Evolutionary conservation across 2,113 vertebrate genomes (phyloP).

Genomic region (Pyrgilauda ruficollis): DNA sequence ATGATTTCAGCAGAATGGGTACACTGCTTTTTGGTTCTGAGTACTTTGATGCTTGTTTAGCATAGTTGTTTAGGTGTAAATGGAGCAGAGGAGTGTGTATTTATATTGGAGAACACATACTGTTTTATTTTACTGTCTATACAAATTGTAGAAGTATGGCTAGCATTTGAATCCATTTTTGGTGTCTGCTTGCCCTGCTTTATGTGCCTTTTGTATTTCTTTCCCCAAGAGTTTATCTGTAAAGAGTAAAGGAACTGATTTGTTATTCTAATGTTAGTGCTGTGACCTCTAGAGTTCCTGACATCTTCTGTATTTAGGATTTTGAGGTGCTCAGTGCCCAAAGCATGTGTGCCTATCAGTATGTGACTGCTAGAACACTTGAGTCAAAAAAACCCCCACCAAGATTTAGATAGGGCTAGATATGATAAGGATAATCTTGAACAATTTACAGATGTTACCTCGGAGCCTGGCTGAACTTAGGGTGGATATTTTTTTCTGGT

Average conservation of each 20-base stretch:
- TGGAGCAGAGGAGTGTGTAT: neutral
- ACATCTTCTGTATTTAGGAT: neutral
- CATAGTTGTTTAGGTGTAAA: neutral
- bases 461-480: neutral
- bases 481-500: neutral
- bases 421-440: neutral
- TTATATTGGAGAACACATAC: neutral
- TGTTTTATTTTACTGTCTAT: neutral
- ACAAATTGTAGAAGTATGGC: neutral
- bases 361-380: neutral
- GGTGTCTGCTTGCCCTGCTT: neutral
- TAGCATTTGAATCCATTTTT: neutral
- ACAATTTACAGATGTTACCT: neutral
- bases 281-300: neutral
- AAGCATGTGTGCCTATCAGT: neutral
- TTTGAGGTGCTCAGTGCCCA: neutral
- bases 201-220: neutral
- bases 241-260: neutral
- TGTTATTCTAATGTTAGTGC: neutral
- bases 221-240: neutral
- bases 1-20: neutral
- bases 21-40: neutral
- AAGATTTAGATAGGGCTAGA: neutral
- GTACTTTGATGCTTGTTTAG: neutral
- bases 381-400: neutral